These are phyloP conservation scores for Chamaetylas fuelleborni DNA, from an alignment of 2,113 vertebrate genomes.

Conservation along the genomic window DNA sequence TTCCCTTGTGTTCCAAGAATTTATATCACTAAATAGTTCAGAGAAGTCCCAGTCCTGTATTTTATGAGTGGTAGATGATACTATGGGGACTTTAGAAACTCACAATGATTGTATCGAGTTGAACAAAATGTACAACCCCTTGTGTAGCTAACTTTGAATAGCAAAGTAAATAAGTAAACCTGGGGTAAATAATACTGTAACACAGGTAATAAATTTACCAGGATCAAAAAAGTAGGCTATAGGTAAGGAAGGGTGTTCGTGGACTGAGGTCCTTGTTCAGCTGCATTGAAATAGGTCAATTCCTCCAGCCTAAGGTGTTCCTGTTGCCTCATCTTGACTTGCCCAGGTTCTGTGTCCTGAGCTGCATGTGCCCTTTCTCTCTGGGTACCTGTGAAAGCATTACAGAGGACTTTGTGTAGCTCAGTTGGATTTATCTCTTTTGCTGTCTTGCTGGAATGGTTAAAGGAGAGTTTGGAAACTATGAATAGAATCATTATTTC, in stretches of 20 bases:
- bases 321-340: not conserved
- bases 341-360: not conserved
- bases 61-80: not conserved
- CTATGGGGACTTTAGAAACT: not conserved
- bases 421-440: not conserved
- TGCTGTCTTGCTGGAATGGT: not conserved
- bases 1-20: constrained; percentile 9
- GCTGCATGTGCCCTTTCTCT: not conserved
- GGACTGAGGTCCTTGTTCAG: not conserved
- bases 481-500: not conserved
- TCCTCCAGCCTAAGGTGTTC: not conserved
- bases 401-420: not conserved
- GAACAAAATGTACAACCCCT: not conserved
- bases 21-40: not conserved
- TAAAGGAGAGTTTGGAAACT: not conserved
- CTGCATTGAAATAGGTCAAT: not conserved
- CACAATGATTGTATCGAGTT: not conserved
- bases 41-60: not conserved
- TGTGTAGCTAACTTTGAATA: not conserved
- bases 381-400: not conserved
- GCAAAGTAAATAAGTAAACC: not conserved
- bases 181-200: not conserved
- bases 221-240: not conserved
- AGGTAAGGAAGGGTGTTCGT: not conserved
- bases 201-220: not conserved